Evolutionary conservation across 2,888 invertebrate genomes (phyloP), one percentile per base, ranked within the genome.

Genomic region (Yponomeuta plumbellus): DNA sequence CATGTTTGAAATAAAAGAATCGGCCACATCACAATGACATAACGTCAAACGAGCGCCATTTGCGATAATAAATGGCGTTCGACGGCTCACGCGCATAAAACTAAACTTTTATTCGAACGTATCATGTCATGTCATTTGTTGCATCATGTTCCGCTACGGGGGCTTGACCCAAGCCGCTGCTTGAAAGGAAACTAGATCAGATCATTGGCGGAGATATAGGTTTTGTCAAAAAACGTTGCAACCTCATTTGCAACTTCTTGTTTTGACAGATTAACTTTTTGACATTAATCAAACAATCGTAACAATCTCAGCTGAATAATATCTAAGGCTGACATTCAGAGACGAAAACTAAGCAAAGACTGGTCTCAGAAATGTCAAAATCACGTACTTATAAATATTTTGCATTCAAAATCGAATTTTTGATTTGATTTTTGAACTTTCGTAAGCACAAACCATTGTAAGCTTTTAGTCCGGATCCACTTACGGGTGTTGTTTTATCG

Each of bases 1-100:
- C 21, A 22, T 58, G 58, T 58, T 58, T 58, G 58, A 58, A 58
- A 22, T 11, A 58, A 58, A 58, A 58, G 13, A 20, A 58, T 20
- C 20, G 21, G n/a, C 44, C 44, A 58, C 21, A 58, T 58, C 22
- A 58, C 20, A 58, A 52, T 52, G 44, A 52, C 44, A 52, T 52
- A 52, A 52, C 44, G 44, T 13, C 44, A 52, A 52, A 52, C 44
- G 44, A 52, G 44, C 44, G 44, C 44, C 44, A 52, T 52, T 52
- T 52, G 44, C 44, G 44, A 52, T 52, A 17, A 52, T 52, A 52
- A 52, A 52, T 52, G 44, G 44, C 13, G 17, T 52, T 17, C 44
- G 44, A 17, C 44, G 44, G 13, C 44, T 13, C 44, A 52, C 44
- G 44, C 44, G 44, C 44, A 52, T 52, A 5, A 52, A 52, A 52